Evolutionary conservation across 2,113 vertebrate genomes (phyloP).

Genomic region (Polypterus senegalus): DNA sequence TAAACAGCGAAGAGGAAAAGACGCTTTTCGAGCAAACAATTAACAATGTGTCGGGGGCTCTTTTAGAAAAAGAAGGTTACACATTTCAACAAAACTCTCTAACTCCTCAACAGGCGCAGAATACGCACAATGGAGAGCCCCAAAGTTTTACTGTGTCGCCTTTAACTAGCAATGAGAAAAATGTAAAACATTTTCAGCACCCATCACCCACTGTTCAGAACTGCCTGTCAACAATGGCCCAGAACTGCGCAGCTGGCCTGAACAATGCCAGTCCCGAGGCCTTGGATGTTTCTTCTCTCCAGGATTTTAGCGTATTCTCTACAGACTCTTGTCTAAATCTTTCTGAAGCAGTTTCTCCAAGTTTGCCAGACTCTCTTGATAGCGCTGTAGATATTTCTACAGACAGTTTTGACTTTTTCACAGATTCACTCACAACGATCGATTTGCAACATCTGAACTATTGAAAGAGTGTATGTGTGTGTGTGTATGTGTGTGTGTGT

Average conservation of each 20-base stretch:
- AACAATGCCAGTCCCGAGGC: slow-evolving; percentile 81
- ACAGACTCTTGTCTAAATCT: slow-evolving; percentile 87
- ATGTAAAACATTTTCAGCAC: slow-evolving; percentile 88
- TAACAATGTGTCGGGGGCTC: slow-evolving; percentile 57
- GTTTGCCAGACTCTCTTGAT: slow-evolving; percentile 73
- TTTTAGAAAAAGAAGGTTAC: slow-evolving; percentile 76
- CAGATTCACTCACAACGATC: slow-evolving; percentile 87
- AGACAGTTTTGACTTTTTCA: slow-evolving; percentile 90
- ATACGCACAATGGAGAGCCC: slow-evolving; percentile 73
- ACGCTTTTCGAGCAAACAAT: slow-evolving; percentile 64
- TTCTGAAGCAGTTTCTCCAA: slow-evolving; percentile 83
- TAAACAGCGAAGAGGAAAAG: slow-evolving; percentile 66
- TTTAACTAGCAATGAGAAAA: slow-evolving; percentile 89
- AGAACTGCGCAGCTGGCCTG: slow-evolving; percentile 86
- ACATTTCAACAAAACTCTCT: slow-evolving; percentile 77
- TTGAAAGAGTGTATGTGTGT: slow-evolving; percentile 41
- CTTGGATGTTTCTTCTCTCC: slow-evolving; percentile 75
- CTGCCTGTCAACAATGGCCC: slow-evolving; percentile 81
- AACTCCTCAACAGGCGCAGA: slow-evolving; percentile 66
- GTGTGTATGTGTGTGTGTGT: slow-evolving; percentile 2
- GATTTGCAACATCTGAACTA: slow-evolving; percentile 89
- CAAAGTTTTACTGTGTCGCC: slow-evolving; percentile 65
- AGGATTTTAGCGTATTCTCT: slow-evolving; percentile 81
- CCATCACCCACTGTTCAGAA: slow-evolving; percentile 81
- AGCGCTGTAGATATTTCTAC: slow-evolving; percentile 76